Conservation (phyloP, 2,888 invertebrate genomes). For the Hypomecis atomaria region DNA sequence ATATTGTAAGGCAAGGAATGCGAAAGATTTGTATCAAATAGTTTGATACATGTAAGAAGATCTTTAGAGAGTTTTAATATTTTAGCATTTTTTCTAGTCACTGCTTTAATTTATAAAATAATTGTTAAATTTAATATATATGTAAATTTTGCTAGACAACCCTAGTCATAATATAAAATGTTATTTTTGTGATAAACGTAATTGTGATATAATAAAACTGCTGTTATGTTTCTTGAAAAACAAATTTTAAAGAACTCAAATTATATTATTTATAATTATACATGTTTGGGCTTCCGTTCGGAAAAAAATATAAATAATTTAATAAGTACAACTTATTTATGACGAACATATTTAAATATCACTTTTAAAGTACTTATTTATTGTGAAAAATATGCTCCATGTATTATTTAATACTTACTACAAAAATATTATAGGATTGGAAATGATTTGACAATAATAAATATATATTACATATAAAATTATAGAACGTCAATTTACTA, state of each 20-base stretch:
- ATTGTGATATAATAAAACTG: constrained; percentile 21
- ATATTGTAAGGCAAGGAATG: constrained; percentile 43
- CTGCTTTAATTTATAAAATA: constrained; percentile 23
- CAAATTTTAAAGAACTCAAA: not conserved
- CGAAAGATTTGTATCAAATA: constrained; percentile 37
- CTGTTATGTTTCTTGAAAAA: constrained; percentile 1
- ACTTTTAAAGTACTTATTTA: not conserved
- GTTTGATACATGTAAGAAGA: constrained; percentile 2
- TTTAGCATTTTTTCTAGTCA: constrained; percentile 21
- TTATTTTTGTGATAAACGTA: constrained; percentile 29
- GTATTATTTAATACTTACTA: constrained; percentile 14
- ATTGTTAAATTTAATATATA: not conserved
- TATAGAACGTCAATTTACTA: constrained; percentile 35
- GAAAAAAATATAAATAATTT: constrained; percentile 28
- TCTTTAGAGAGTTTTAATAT: constrained; percentile 7
- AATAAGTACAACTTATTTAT: constrained; percentile 3
- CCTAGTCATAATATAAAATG: constrained; percentile 22
- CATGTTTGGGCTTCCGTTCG: constrained; percentile 44
- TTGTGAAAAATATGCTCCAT: not conserved
- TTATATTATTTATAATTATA: constrained; percentile 3
- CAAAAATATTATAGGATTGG: constrained; percentile 36
- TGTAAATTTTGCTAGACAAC: constrained; percentile 34
- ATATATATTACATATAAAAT: constrained; percentile 35
- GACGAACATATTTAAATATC: not conserved
- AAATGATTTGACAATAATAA: constrained; percentile 46